Conservation (phyloP, 2,113 vertebrate species). For the Xenopus laevis region DNA sequence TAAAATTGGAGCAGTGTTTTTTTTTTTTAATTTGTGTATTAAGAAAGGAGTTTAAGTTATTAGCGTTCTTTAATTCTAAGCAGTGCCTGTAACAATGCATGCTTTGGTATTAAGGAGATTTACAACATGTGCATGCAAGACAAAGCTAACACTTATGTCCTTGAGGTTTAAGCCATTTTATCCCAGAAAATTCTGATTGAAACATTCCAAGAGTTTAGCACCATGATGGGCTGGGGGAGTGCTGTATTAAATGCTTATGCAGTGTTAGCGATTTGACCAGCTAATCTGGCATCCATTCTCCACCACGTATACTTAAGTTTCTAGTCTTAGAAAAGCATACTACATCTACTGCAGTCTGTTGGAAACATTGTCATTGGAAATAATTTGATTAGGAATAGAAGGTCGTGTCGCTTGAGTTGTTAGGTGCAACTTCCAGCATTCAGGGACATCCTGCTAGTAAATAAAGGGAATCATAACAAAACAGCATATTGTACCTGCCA, state of each 20-base stretch:
- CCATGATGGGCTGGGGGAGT: neutral
- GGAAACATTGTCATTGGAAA: too few relatives aligned
- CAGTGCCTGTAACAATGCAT: neutral
- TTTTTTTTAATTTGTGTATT: too few relatives aligned
- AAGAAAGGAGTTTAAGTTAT: too few relatives aligned
- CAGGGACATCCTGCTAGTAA: too few relatives aligned
- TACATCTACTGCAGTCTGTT: too few relatives aligned
- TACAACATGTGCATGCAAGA: neutral
- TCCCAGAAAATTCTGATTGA: conserved; percentile 1
- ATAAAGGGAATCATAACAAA: too few relatives aligned
- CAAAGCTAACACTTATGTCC: conserved; percentile 3
- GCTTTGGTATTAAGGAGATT: conserved; percentile 2
- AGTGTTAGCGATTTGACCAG: neutral
- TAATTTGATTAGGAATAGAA: too few relatives aligned
- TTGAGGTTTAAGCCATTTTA: neutral
- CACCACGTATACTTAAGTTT: neutral
- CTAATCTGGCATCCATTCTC: neutral
- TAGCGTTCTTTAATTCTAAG: neutral
- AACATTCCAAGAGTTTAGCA: neutral
- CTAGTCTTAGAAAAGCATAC: too few relatives aligned
- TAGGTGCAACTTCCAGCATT: too few relatives aligned
- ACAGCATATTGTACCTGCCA: too few relatives aligned
- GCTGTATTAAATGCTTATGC: neutral
- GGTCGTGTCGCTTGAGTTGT: too few relatives aligned
- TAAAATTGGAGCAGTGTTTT: too few relatives aligned